A percentile compares a stretch with the other conserved stretches of the same genome.
phyloP scores from a whole-genome alignment of 2,797 vertebrate genomes.

The Chelon auratus region DNA sequence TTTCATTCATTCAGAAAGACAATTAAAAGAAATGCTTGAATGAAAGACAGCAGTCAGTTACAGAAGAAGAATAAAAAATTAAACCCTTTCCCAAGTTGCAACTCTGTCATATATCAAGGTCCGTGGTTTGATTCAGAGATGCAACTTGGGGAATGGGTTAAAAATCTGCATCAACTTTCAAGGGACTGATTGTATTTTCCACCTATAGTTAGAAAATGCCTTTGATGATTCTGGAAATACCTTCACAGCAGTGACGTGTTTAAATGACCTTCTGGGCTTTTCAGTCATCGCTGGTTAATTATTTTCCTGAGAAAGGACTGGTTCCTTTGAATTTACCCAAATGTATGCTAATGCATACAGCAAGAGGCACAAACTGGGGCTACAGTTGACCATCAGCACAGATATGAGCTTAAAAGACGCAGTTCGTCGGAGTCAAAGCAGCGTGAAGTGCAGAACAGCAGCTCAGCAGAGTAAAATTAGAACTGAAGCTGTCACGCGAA shows the following conservation, averaged over 20 bases:
- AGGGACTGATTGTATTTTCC: too few relatives aligned
- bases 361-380: neutral
- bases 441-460: neutral
- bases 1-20: neutral
- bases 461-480: constrained; percentile 10
- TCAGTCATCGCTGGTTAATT: neutral
- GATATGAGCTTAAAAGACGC: neutral
- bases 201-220: too few relatives aligned
- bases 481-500: neutral
- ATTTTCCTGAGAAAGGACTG: neutral
- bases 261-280: neutral
- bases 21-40: neutral
- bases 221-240: neutral
- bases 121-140: neutral
- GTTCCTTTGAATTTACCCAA: neutral
- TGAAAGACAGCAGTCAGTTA: neutral
- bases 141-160: neutral
- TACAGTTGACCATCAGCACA: constrained; percentile 1
- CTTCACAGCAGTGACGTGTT: neutral
- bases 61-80: neutral
- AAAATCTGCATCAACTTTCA: too few relatives aligned
- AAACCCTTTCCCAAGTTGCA: neutral
- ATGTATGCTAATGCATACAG: too few relatives aligned
- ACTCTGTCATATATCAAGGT: neutral
- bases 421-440: neutral